Evolutionary conservation across 2,113 vertebrate species (phyloP).

Genomic region (Callionymus lyra): DNA sequence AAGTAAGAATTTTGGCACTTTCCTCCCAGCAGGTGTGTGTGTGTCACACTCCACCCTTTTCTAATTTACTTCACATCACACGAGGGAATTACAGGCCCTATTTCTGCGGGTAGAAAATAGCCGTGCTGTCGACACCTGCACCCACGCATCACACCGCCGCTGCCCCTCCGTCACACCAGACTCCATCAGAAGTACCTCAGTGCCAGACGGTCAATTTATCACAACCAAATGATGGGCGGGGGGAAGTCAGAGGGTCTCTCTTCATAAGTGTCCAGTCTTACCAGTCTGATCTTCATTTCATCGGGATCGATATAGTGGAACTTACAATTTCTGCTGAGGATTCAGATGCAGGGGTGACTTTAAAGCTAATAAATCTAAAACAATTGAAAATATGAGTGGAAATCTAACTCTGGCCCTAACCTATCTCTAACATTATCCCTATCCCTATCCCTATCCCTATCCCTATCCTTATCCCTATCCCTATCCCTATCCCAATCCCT

Average conservation of each 20-base stretch:
- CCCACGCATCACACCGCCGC: slow-evolving; percentile 14
- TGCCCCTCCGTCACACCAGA: slow-evolving; percentile 11
- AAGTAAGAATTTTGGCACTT: slow-evolving; percentile 64
- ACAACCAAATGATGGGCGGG: slow-evolving; percentile 27
- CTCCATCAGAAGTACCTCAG: slow-evolving; percentile 14
- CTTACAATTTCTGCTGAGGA: too few relatives aligned
- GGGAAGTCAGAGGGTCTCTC: slow-evolving; percentile 16
- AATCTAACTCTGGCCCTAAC: too few relatives aligned
- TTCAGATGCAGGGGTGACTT: too few relatives aligned
- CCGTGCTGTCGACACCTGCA: slow-evolving; percentile 18
- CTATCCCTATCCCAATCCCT: too few relatives aligned
- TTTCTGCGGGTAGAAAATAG: slow-evolving; percentile 7
- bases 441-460: too few relatives aligned
- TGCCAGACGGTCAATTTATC: slow-evolving; percentile 31
- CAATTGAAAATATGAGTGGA: too few relatives aligned
- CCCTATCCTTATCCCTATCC: too few relatives aligned
- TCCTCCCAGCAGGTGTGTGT: slow-evolving; percentile 69
- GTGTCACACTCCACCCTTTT: slow-evolving; percentile 62
- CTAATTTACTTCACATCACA: slow-evolving; percentile 24
- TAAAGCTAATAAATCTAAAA: too few relatives aligned
- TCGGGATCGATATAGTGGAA: too few relatives aligned
- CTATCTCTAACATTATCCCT: too few relatives aligned
- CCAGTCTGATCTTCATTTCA: slow-evolving; percentile 20
- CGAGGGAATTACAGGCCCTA: slow-evolving; percentile 10
- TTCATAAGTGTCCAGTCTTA: slow-evolving; percentile 28